Evolutionary conservation across 2,888 invertebrate species (phyloP).

Genomic region (Yponomeuta sedellus): DNA sequence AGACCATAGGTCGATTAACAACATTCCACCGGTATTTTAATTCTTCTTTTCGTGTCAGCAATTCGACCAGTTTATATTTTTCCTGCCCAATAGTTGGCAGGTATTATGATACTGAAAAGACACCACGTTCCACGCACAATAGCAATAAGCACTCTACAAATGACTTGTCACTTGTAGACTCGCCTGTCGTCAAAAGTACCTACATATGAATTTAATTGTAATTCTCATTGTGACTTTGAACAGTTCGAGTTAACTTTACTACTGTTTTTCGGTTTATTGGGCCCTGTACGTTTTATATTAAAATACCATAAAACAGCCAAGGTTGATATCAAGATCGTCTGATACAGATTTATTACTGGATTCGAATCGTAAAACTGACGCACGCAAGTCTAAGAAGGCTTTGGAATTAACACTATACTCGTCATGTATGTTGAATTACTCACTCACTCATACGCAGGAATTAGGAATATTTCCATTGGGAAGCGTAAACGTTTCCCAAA

Average conservation of each 20-base stretch:
- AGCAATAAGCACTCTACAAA: too few species aligned
- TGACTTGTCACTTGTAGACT: too few species aligned
- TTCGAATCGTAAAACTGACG: constrained; percentile 35
- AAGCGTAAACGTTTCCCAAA: background rate
- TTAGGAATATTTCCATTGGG: background rate
- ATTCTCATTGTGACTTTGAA: constrained; percentile 33
- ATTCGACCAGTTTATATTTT: too few species aligned
- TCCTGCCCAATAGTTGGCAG: too few species aligned
- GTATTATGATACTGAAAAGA: too few species aligned
- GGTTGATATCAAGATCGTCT: constrained; percentile 45
- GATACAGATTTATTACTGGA: constrained; percentile 39
- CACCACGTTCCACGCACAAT: too few species aligned
- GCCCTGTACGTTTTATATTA: constrained; percentile 34
- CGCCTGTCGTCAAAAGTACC: too few species aligned
- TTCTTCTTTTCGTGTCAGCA: too few species aligned
- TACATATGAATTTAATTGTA: constrained; percentile 25
- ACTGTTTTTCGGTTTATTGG: constrained; percentile 27
- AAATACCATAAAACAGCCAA: constrained; percentile 48
- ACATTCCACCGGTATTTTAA: too few species aligned
- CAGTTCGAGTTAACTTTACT: constrained; percentile 28
- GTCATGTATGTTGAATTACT: background rate
- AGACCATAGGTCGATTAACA: too few species aligned
- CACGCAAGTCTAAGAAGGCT: background rate
- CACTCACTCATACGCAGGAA: background rate
- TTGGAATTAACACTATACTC: background rate